Conservation (phyloP, 2,888 invertebrate species). For the Tetanocera ferruginea region DNA sequence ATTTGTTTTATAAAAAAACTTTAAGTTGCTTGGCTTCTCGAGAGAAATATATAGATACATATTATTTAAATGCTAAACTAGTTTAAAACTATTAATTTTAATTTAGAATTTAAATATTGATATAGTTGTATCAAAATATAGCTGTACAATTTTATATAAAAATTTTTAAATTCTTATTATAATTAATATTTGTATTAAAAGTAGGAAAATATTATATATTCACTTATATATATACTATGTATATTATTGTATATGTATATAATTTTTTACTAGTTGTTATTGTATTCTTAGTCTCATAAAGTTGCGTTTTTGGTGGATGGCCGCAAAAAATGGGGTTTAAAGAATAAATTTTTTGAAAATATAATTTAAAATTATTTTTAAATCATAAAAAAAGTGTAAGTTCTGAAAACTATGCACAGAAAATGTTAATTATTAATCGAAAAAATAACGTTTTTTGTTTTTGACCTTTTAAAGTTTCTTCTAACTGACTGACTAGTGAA, state of each 20-base stretch:
- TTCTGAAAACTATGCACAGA: not conserved
- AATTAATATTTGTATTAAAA: conserved; percentile 42
- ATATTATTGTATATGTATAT: conserved; percentile 20
- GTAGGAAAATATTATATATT: not conserved
- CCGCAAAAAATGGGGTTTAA: conserved; percentile 25
- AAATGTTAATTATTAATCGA: not conserved
- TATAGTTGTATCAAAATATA: no score
- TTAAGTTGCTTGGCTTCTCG: conserved; percentile 56
- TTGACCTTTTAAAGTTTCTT: not conserved
- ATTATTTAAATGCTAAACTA: conserved; percentile 1
- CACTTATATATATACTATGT: no score
- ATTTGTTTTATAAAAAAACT: conserved; percentile 27
- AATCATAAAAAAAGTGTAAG: not conserved
- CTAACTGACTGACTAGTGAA: conserved; percentile 48
- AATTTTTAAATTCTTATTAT: conserved; percentile 47
- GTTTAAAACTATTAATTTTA: not conserved
- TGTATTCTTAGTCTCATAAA: conserved; percentile 38
- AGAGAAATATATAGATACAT: conserved; percentile 27
- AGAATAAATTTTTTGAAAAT: not conserved
- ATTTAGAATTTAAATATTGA: conserved; percentile 15
- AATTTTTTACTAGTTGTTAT: conserved; percentile 15
- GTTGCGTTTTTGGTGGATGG: conserved; percentile 41
- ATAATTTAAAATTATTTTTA: no score
- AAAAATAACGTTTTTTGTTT: conserved; percentile 4
- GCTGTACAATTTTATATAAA: conserved; percentile 1